phyloP scores from a whole-genome alignment of 2,113 vertebrate species.

The Ursus arctos region DNA sequence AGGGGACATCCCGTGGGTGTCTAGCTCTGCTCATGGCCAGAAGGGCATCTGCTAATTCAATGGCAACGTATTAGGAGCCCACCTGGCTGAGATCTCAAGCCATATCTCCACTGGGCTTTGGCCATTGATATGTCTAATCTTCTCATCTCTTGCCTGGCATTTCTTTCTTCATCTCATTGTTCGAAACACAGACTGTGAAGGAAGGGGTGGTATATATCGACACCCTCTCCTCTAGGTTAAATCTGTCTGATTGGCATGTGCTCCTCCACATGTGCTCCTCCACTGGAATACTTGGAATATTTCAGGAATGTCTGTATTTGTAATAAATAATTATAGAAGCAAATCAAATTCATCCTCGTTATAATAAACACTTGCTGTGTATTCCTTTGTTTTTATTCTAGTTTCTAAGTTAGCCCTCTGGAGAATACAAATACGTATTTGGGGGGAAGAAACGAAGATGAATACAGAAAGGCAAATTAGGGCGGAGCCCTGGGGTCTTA shows the following conservation, averaged over 20 bases:
- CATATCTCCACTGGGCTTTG: too few species aligned
- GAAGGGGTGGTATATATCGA: too few species aligned
- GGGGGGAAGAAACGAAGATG: background rate
- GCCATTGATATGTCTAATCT: too few species aligned
- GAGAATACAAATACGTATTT: background rate
- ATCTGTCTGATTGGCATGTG: background rate
- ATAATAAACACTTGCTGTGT: background rate
- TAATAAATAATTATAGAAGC: background rate
- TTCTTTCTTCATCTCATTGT: background rate
- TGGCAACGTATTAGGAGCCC: background rate
- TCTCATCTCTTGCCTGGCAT: background rate
- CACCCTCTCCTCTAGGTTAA: fast-evolving
- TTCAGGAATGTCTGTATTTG: background rate
- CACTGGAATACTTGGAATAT: too few species aligned
- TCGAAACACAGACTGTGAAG: background rate
- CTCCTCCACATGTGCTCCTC: background rate
- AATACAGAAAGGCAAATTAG: background rate
- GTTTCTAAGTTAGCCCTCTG: background rate
- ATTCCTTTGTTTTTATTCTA: background rate
- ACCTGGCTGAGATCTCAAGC: background rate
- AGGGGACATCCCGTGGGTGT: background rate
- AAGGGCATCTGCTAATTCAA: background rate
- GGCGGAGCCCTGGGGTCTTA: background rate
- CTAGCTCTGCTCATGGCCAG: background rate
- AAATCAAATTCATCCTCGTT: background rate